Conservation (phyloP, 1,140 invertebrate genomes). For the Cheumatopsyche charites region DNA sequence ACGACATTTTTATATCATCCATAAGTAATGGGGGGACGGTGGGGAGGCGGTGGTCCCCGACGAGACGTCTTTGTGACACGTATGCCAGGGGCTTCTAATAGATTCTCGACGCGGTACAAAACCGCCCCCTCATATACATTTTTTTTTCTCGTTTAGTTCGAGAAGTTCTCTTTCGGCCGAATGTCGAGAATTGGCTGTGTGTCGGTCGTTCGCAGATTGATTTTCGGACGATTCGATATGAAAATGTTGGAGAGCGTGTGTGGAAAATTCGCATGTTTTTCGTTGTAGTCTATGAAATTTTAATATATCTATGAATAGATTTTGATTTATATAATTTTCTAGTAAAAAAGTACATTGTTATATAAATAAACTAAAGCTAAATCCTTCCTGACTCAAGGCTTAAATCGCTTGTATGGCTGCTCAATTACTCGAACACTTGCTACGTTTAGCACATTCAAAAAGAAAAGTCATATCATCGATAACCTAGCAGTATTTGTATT, state of each 20-base stretch:
- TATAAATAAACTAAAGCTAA: too few species aligned
- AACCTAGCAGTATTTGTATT: too few species aligned
- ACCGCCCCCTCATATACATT: neutral
- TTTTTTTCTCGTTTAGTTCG: neutral
- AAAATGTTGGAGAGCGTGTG: neutral
- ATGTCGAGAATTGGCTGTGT: neutral
- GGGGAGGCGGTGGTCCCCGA: constrained; percentile 27
- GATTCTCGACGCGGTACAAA: neutral
- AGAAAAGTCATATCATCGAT: too few species aligned
- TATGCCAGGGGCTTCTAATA: constrained; percentile 41
- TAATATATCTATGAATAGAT: too few species aligned
- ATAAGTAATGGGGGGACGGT: constrained; percentile 28
- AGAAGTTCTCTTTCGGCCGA: constrained; percentile 1
- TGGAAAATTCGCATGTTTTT: neutral
- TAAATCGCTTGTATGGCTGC: too few species aligned
- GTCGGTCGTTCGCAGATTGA: neutral
- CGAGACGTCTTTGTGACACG: constrained; percentile 32
- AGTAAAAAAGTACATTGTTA: too few species aligned
- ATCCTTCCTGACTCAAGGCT: too few species aligned
- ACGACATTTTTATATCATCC: constrained; percentile 47
- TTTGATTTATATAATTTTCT: too few species aligned
- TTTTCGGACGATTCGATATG: neutral
- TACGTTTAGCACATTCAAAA: too few species aligned
- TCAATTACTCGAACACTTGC: too few species aligned
- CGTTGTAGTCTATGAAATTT: too few species aligned